phyloP scores from a whole-genome alignment of 2,113 vertebrate species.

The Ochotona curzoniae region DNA sequence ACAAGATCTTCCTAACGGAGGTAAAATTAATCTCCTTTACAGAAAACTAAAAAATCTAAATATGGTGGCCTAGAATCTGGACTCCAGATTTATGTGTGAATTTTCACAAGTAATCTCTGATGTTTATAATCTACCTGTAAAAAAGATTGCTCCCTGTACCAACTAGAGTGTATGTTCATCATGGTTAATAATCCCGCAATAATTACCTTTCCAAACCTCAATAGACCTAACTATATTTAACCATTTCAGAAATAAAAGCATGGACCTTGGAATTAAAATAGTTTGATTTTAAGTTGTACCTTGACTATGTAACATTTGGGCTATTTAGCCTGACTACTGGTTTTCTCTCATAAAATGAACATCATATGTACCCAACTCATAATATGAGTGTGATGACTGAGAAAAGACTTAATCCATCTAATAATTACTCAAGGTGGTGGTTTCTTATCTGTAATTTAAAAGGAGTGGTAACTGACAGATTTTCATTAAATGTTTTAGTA shows the following conservation, averaged over 20 bases:
- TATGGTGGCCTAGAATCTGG: not conserved
- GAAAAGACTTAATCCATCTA: not conserved
- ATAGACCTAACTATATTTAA: not conserved
- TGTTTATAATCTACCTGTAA: constrained; percentile 21
- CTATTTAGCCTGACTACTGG: constrained; percentile 10
- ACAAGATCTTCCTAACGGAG: not conserved
- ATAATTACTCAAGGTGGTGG: not conserved
- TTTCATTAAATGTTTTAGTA: constrained; percentile 9
- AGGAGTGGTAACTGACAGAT: not conserved
- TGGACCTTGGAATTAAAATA: not conserved
- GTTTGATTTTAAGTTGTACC: constrained; percentile 28
- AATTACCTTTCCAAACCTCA: constrained; percentile 45
- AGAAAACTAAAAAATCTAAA: constrained; percentile 44
- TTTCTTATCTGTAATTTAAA: constrained; percentile 19
- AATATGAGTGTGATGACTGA: not conserved
- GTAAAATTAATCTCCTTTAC: not conserved
- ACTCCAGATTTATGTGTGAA: constrained; percentile 10
- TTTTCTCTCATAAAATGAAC: constrained; percentile 28
- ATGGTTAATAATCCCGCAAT: constrained; percentile 21
- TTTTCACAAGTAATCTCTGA: constrained; percentile 2
- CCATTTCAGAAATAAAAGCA: constrained; percentile 38
- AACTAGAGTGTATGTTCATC: not conserved
- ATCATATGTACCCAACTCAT: not conserved
- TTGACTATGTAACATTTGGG: not conserved
- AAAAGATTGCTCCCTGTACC: not conserved